Conservation (phyloP, 92 coral and sea anemone genomes). For the Blastomussa wellsi region DNA sequence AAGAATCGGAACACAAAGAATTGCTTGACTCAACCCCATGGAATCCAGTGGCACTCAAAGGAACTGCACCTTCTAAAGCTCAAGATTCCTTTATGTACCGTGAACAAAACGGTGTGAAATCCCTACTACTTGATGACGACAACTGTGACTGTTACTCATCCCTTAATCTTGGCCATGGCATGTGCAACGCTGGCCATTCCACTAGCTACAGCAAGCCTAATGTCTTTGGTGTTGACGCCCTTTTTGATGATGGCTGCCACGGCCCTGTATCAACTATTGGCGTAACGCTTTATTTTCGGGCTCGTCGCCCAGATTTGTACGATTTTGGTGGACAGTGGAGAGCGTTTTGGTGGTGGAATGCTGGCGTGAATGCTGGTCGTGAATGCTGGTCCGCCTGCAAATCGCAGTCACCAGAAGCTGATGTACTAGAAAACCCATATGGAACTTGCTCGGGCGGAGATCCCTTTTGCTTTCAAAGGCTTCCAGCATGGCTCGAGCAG, state of each 20-base stretch:
- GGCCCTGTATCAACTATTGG: constrained; percentile 53
- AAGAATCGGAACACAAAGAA: constrained; percentile 25
- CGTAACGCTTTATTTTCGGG: constrained; percentile 66
- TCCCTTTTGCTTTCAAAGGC: constrained; percentile 72
- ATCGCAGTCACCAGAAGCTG: constrained; percentile 25
- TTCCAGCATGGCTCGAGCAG: constrained; percentile 73
- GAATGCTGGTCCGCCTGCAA: constrained; percentile 65
- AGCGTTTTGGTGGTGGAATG: constrained; percentile 85
- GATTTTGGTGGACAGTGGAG: constrained; percentile 61
- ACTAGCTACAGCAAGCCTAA: constrained; percentile 46
- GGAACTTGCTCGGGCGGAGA: constrained; percentile 65
- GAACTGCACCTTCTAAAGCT: constrained; percentile 47
- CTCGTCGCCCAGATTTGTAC: constrained; percentile 40
- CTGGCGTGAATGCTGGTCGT: constrained; percentile 61
- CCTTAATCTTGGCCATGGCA: constrained; percentile 70
- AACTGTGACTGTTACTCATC: constrained; percentile 71
- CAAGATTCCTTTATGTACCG: constrained; percentile 85
- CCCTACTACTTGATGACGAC: constrained; percentile 69
- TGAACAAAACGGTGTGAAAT: constrained; percentile 66
- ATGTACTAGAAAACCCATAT: constrained; percentile 72
- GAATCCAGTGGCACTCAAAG: constrained; percentile 63
- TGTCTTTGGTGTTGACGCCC: constrained; percentile 64
- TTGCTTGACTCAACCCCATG: constrained; percentile 60
- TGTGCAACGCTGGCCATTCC: constrained; percentile 63
- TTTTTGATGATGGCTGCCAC: constrained; percentile 65